Base-by-base conservation (phyloP, 1,140 invertebrate genomes). In the Drosophila grimshawi region DNA sequence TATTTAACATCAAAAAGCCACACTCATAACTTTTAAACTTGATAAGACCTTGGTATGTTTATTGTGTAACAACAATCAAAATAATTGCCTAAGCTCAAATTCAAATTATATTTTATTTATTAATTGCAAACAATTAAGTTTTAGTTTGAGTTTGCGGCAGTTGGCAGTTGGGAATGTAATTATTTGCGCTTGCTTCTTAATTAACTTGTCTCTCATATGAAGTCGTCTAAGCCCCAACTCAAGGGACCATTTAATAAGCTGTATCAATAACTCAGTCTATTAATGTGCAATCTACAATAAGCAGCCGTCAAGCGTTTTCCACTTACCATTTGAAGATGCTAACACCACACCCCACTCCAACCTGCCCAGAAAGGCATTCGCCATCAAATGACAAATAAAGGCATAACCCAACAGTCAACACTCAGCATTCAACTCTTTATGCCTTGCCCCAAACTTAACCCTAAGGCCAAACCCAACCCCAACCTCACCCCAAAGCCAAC, bases 361-460 rank as follows among this genome's bases (percentile, higher is more conserved):
- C 10, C 29, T 10, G 4, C 4, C 48, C 30, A 67, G 11, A 39
- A 64, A 61, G 45, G 71, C 65, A 70, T 68, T 81, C 59, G 67
- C 62, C 62, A 57, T 74, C 62, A 69, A 85, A 78, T 82, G 79
- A 76, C 79, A 88, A 86, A 86, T 86, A 86, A 86, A 88, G 82
- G 82, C 82, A 86, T 86, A 86, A 85, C 78, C 63, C 63, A 65
- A 66, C 67, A 59, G 70, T 62, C 67, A 71, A 60, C 63, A 65
- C 67, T 60, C 60, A 27, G 64, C 56, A 51, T 57, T 57, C 62
- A 57, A 49, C 68, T 43, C 52, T 11, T 49, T 49, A 49, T 33
- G 8, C 32, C 10, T n/a, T 43, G 39, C 39, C 10, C 39, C 49
- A 52, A 53, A 11, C 43, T 37, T 3, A 11, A 57, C 46, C 60